Base-by-base conservation (phyloP, 1,140 invertebrate genomes). In the Andrena cerasifolii region DNA sequence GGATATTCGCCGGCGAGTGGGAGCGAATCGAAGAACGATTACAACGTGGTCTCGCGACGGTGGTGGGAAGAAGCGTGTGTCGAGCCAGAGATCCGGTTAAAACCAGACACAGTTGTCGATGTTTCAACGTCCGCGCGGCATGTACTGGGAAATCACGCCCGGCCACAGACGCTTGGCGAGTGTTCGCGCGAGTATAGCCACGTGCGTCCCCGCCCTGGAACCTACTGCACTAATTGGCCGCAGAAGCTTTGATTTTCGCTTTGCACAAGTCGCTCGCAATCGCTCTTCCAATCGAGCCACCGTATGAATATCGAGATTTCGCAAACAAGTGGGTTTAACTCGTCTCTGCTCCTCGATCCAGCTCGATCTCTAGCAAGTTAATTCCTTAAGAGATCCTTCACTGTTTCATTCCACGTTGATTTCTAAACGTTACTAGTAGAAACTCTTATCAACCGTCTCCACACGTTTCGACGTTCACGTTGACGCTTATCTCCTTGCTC, bases 71-170 rank as follows among this genome's bases (percentile, higher is more conserved):
- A 21, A 47, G 53, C 51, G n/a, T 53, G 65, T 47, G 70, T 14
- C 40, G 51, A 76, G 56, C n/a, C 16, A 78, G 74, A 80, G 79
- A 86, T 83, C 79, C 77, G 70, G 81, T 85, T 82, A 33, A 53
- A 87, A 83, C 86, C 73, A 62, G 77, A 59, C 66, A 56, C 77
- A 78, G 80, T 80, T 58, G 47, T 83, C 85, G 80, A 40, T 67
- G 82, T 85, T 83, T 51, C 77, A 59, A 58, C 67, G 70, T 67
- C 47, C 18, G 73, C 47, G 49, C 53, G 49, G 62, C 14, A 62
- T 73, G 76, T 43, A 31, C 65, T 49, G 33, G 12, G 63, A 73
- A 82, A 77, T 82, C 59, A 70, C 79, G 67, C 71, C 56, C 54
- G 16, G 45, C 43, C 33, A 56, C 40, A 63, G 49, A 68, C 65